These are phyloP conservation scores for Tanytarsus gracilentus DNA, from an alignment of 2,888 invertebrate genomes.

Conservation along the genomic window DNA sequence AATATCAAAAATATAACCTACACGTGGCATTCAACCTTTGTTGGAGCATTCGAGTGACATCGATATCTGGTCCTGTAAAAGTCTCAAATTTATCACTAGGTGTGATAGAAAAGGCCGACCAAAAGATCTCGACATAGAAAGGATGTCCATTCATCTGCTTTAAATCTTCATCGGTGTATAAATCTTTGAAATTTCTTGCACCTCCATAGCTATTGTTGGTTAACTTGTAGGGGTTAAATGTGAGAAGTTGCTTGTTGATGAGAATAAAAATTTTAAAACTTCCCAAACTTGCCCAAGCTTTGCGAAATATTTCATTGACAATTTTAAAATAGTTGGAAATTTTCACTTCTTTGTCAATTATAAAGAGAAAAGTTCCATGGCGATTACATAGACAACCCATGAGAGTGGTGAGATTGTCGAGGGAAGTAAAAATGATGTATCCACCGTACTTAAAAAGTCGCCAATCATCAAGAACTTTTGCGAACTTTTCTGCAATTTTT, in stretches of 20 bases:
- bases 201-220: not conserved
- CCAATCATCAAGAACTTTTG: not conserved
- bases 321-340: not conserved
- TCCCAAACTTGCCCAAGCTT: not conserved
- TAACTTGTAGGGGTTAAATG: slow-evolving; percentile 3
- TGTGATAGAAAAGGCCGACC: slow-evolving; percentile 37
- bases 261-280: slow-evolving; percentile 2
- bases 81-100: slow-evolving; percentile 31
- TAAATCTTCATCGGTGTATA: slow-evolving; percentile 32
- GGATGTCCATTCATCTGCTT: slow-evolving; percentile 38
- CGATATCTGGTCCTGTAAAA: slow-evolving; percentile 37
- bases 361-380: slow-evolving; percentile 5
- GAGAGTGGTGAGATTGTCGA: not conserved
- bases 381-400: slow-evolving; percentile 3
- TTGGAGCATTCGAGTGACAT: slow-evolving; percentile 35
- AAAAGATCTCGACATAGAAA: slow-evolving; percentile 38
- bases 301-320: not conserved
- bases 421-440: not conserved
- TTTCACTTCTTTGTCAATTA: not conserved
- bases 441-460: not conserved
- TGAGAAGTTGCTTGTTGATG: not conserved
- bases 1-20: too few species aligned
- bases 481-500: not conserved
- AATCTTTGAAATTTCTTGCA: not conserved
- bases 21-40: slow-evolving; percentile 34